Evolutionary conservation across 2,888 invertebrate species (phyloP).

Genomic region (Hypsopygia costalis): DNA sequence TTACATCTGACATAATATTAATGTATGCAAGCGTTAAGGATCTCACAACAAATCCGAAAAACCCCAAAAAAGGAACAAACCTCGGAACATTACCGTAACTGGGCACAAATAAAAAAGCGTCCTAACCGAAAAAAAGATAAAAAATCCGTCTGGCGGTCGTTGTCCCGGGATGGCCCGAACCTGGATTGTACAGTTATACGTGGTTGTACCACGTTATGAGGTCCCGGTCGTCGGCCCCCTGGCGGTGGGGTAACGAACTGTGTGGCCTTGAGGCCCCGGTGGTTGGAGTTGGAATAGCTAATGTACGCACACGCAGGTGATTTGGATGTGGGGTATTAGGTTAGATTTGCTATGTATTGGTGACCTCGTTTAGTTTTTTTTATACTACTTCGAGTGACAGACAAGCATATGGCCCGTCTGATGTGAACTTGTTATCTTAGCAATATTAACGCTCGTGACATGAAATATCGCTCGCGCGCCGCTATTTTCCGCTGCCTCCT

Average conservation of each 20-base stretch:
- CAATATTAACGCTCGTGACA: no score
- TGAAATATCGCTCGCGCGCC: no score
- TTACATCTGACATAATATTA: no score
- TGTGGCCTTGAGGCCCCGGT: conserved; percentile 26
- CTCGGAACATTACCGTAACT: not conserved
- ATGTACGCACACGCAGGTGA: not conserved
- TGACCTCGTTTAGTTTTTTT: no score
- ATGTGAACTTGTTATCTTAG: no score
- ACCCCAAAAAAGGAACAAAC: no score
- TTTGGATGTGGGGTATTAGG: conserved; percentile 6
- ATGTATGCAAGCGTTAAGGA: no score
- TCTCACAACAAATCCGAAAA: no score
- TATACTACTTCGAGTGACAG: no score
- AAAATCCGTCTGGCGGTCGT: conserved; percentile 7
- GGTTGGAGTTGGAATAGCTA: not conserved
- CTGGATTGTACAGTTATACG: conserved; percentile 4
- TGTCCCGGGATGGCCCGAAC: conserved; percentile 8
- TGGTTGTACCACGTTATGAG: not conserved
- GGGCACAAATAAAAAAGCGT: not conserved
- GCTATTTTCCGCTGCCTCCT: no score
- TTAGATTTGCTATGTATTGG: not conserved
- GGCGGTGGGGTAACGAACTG: conserved; percentile 14
- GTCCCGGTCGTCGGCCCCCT: conserved; percentile 23
- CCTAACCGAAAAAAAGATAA: not conserved
- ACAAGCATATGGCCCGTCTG: no score